Evolutionary conservation across 1,140 invertebrate genomes (phyloP), one percentile per base, ranked within the genome.

Genomic region (Aplysia californica): DNA sequence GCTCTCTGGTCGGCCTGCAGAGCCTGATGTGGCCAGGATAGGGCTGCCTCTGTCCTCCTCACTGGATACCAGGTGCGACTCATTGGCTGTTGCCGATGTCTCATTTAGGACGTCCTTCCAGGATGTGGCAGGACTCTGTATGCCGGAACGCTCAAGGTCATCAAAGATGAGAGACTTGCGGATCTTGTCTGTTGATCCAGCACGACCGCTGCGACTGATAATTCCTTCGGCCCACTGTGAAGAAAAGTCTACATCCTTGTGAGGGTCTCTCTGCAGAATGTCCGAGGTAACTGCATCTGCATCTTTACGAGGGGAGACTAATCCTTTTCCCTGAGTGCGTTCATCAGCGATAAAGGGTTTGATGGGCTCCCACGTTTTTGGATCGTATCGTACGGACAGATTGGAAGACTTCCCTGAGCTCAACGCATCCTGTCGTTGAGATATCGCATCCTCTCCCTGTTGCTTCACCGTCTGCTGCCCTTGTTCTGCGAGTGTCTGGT

Each of bases 1-100:
- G 0, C 44, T 58, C 18, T 39, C 44, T 0, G 68, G 44, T 33
- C 61, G 41, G 29, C 56, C 64, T 59, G 41, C 29, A 31, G 66
- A 72, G 29, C 36, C 58, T 39, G 41, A 68, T 39, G 38, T 36
- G 21, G 41, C 35, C n/a, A 85, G 73, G 6, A 75, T 66, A 38
- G 84, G 85, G 65, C 84, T 86, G 1, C 84, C 84, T 39, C 81
- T 75, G 20, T 86, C 85, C 21, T 84, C 82, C 10, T 82, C 80
- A 10, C 81, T 81, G 6, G 83, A 81, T 23, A 79, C 70, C 26
- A 66, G 6, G 26, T 66, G 33, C 61, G 77, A 73, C 65, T 81
- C 56, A 31, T 79, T 75, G 44, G 65, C 31, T 2, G n/a, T 33
- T 2, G 36, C n/a, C 0, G 65, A 29, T 3, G 58, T 41, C 20